Conservation (phyloP, 2,797 vertebrate genomes). For the Lacerta viridis region DNA sequence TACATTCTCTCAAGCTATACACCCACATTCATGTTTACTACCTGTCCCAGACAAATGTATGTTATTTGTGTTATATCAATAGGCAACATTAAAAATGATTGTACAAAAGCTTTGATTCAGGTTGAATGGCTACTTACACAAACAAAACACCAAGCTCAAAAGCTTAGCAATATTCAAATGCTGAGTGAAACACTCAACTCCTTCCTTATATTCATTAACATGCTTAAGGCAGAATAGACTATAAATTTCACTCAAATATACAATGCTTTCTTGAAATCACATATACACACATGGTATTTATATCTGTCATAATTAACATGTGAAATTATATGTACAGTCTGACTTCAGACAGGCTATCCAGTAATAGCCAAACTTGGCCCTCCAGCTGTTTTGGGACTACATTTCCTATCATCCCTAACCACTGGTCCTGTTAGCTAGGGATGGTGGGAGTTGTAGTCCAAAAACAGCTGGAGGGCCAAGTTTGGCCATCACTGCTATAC, state of each 20-base stretch:
- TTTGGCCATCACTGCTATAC: too few relatives aligned
- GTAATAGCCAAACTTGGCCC: not conserved
- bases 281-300: not conserved
- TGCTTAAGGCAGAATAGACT: conserved; percentile 22
- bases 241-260: not conserved
- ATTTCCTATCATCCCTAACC: too few relatives aligned
- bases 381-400: too few relatives aligned
- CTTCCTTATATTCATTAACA: not conserved
- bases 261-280: not conserved
- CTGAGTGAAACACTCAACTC: conserved; percentile 24
- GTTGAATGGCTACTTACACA: conserved; percentile 49
- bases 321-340: conserved; percentile 49
- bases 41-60: not conserved
- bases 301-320: conserved; percentile 36
- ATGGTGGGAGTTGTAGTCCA: too few relatives aligned
- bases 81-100: not conserved
- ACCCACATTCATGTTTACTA: not conserved
- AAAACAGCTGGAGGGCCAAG: too few relatives aligned
- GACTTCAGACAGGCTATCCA: conserved; percentile 50
- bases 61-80: not conserved
- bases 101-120: not conserved
- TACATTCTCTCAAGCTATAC: conserved; percentile 51
- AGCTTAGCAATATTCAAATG: conserved; percentile 49
- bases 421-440: too few relatives aligned
- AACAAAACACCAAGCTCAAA: conserved; percentile 26